phyloP scores from a whole-genome alignment of 2,113 vertebrate species.

The Eonycteris spelaea region DNA sequence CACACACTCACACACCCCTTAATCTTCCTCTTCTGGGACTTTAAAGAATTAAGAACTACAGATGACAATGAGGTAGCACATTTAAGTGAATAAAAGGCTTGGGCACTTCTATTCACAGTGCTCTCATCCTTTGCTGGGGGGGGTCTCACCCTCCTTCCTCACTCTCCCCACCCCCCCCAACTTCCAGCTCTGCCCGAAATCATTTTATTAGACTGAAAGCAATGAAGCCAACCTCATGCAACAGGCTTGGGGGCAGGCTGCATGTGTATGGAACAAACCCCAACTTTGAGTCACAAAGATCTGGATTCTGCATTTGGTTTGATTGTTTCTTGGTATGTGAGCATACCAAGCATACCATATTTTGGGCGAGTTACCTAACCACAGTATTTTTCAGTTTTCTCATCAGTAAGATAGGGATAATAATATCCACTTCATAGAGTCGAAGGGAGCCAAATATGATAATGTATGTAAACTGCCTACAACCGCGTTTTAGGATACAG shows the following conservation, averaged over 20 bases:
- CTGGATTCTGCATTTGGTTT: not conserved
- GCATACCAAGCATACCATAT: not conserved
- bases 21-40: not conserved
- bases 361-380: not conserved
- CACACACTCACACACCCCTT: not conserved
- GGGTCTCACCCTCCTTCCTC: not conserved
- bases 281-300: not conserved
- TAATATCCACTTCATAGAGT: not conserved
- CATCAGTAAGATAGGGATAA: not conserved
- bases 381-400: not conserved
- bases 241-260: not conserved
- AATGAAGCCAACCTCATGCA: not conserved
- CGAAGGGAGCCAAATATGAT: not conserved
- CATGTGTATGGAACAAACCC: not conserved
- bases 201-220: not conserved
- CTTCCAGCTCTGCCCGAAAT: not conserved
- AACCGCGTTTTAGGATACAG: not conserved
- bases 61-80: not conserved
- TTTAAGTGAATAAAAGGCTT: not conserved
- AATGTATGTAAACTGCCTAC: not conserved
- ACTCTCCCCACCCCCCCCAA: too few relatives aligned
- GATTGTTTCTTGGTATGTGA: not conserved
- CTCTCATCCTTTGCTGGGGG: not conserved
- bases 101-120: not conserved
- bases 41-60: not conserved